Percentiles rank a stretch among this genome's conserved stretches.
Conservation (phyloP, 1,140 invertebrate species). For the Plectrocnemia conspersa region DNA sequence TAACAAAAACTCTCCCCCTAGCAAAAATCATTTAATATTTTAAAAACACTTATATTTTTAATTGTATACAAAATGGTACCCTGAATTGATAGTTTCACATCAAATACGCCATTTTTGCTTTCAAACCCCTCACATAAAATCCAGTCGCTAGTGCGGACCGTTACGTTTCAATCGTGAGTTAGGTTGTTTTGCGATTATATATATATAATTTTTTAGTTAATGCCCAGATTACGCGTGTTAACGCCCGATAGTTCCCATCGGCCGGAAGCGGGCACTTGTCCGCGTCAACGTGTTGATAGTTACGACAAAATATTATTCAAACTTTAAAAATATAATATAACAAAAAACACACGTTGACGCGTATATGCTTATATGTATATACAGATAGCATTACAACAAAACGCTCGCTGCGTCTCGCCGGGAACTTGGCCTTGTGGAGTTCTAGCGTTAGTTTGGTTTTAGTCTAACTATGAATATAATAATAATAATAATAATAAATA, state of each 20-base stretch:
- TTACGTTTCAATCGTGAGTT: conserved; percentile 45
- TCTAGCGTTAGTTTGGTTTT: conserved; percentile 40
- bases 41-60: too few relatives aligned
- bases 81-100: conserved; percentile 8
- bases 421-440: conserved; percentile 54
- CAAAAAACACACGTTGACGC: conserved; percentile 45
- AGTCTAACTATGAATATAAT: conserved; percentile 40
- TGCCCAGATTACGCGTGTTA: conserved; percentile 45
- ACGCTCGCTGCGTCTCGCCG: conserved; percentile 49
- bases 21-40: too few relatives aligned
- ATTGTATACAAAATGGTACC: too few relatives aligned
- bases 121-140: conserved; percentile 9
- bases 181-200: too few relatives aligned
- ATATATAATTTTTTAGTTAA: too few relatives aligned
- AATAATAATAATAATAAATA: too few relatives aligned
- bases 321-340: neutral
- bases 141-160: conserved; percentile 37
- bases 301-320: neutral
- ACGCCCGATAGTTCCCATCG: conserved; percentile 53
- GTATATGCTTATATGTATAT: conserved; percentile 51
- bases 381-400: conserved; percentile 47
- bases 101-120: conserved; percentile 50
- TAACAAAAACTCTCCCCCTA: too few relatives aligned
- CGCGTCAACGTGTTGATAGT: conserved; percentile 11
- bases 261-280: conserved; percentile 14